Evolutionary conservation across 2,113 vertebrate species (phyloP), one percentile per base, ranked within the genome.

Genomic region (Polyodon spathula): DNA sequence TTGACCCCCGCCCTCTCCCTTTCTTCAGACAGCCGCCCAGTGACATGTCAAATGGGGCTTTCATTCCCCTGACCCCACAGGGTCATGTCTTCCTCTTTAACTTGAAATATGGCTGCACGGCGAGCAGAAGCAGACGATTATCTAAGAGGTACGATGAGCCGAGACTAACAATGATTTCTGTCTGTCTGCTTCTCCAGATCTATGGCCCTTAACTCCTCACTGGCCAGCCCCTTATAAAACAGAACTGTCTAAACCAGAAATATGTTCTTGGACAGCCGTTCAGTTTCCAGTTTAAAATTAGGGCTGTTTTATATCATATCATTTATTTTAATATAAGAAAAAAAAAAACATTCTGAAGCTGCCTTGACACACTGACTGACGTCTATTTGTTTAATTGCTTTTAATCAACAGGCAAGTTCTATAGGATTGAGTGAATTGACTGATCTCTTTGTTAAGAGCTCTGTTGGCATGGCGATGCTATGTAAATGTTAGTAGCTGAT

Each of bases 21-120:
- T 65, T 73, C 76, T 76, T 74, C 68, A 44, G 50, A 75, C 69
- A 74, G 83, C 63, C 78, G 82, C 68, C 6, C 54, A 60, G 71
- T 72, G 88, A 90, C 86, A 91, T 90, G 88, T 79, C 90, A 90
- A 88, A 91, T 74, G 70, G 76, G 80, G 71, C 88, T 87, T 91
- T 93, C 90, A 87, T 89, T 92, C 71, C 62, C 65, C 69, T 87
- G 90, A 91, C 93, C 89, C 83, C 75, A 0, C 42, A 59, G 78
- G 88, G 88, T 87, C 86, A 85, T 75, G 73, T 86, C 78, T 85
- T 88, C 76, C 64, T 82, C 84, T 84, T 79, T 84, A 85, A 84
- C 76, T 81, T 92, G 87, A 93, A 93, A 92, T 89, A 92, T 84
- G 86, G 84, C 80, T n/a, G 76, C 79, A 73, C 65, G 77, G 73